Percentiles rank a stretch among this genome's conserved stretches.
These are phyloP conservation scores for Nasonovia ribisnigri DNA, from an alignment of 2,888 invertebrate genomes.

Conservation along the genomic window DNA sequence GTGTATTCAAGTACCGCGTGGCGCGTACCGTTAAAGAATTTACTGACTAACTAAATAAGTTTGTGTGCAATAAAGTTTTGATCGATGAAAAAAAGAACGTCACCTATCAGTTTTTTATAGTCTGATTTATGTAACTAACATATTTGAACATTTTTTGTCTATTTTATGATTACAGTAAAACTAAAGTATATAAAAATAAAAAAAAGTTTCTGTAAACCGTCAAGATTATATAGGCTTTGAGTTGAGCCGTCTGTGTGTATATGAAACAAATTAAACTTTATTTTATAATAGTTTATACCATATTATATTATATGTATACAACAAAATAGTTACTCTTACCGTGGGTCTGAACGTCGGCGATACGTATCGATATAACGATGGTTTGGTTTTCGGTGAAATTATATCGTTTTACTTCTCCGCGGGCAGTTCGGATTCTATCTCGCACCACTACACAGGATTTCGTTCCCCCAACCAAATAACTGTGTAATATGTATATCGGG, in stretches of 20 bases:
- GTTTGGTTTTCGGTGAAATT: not conserved
- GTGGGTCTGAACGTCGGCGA: not conserved
- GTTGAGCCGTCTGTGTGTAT: not conserved
- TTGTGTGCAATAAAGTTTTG: not conserved
- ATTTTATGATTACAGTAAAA: not conserved
- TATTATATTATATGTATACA: not conserved
- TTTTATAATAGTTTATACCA: slow-evolving; percentile 1
- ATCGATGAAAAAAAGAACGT: not conserved
- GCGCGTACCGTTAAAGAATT: not conserved
- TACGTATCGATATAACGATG: not conserved
- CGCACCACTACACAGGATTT: not conserved
- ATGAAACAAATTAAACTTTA: not conserved
- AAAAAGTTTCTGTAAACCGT: not conserved
- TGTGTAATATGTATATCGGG: not conserved
- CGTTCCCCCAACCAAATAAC: not conserved
- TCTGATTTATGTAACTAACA: not conserved
- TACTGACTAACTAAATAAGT: not conserved
- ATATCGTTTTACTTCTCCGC: not conserved
- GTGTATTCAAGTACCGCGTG: not conserved
- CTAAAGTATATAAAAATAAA: not conserved
- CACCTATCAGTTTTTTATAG: not conserved
- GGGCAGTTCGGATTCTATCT: not conserved
- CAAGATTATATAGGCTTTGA: slow-evolving; percentile 2
- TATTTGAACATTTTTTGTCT: not conserved
- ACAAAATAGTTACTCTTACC: not conserved